Evolutionary conservation across 2,113 vertebrate species (phyloP).

Genomic region (Centrocercus urophasianus): DNA sequence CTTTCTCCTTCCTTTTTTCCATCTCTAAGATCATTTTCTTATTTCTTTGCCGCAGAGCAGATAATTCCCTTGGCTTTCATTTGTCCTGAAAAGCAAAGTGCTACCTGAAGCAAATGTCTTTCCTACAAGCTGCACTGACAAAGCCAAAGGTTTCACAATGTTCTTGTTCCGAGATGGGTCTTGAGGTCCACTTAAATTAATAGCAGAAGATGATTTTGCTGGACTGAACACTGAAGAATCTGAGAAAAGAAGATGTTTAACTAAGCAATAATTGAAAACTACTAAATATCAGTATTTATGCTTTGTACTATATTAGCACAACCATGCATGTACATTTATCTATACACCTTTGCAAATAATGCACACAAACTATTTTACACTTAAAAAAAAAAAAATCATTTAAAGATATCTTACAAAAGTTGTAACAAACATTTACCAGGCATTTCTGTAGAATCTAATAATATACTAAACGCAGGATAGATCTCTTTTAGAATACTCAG

Average conservation of each 20-base stretch:
- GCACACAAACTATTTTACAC: background rate
- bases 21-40: background rate
- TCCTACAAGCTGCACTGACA: conserved; percentile 84
- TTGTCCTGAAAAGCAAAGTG: conserved; percentile 20
- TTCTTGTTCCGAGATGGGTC: conserved; percentile 85
- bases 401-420: background rate
- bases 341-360: background rate
- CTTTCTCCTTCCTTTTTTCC: background rate
- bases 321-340: background rate
- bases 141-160: conserved; percentile 88
- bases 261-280: background rate
- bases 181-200: conserved; percentile 87
- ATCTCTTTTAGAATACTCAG: background rate
- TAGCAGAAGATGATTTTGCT: conserved; percentile 79
- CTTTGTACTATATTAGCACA: background rate
- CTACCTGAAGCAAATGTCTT: conserved; percentile 91
- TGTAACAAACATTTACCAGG: background rate
- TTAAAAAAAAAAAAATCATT: background rate
- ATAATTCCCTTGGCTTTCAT: background rate
- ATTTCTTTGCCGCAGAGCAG: background rate
- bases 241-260: conserved; percentile 69
- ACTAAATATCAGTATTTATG: background rate
- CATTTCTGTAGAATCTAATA: background rate
- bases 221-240: conserved; percentile 87
- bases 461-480: background rate